Base-by-base conservation (phyloP, 2,888 invertebrate genomes). In the Dolichopus griseipennis region DNA sequence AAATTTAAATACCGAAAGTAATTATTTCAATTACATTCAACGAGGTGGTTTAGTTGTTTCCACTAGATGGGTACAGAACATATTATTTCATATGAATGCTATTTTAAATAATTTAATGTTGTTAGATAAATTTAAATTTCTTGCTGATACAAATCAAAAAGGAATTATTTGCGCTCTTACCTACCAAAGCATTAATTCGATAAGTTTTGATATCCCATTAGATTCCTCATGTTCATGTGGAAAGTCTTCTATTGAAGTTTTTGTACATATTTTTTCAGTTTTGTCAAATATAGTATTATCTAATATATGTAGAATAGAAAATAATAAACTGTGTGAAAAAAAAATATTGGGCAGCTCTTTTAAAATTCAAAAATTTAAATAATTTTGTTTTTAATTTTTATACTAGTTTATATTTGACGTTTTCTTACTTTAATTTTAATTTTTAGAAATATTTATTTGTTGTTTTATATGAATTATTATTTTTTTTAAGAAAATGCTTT, bases 71-170 rank as follows among this genome's bases (percentile, higher is more conserved):
- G 61, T 61, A 20, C n/a, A 61, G 7, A 20, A 61, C 7, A 20
- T 61, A 20, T 18, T 18, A 61, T 61, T 61, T 61, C 61, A 61
- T 20, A 18, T 61, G 61, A 20, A 61, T 18, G 61, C n/a, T 61
- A 61, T 61, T 61, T 20, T 61, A 20, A n/a, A 61, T 15, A 61
- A 61, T 61, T 20, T 61, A 61, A 61, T 61, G n/a, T 18, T 61
- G 7, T 20, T 61, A 20, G n/a, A 18, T 18, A 61, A 20, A 61
- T 20, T 8, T 20, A 61, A 61, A 61, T 61, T 61, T 61, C 20
- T 61, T 9, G n/a, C n/a, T 20, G 61, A 61, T 20, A 61, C 12
- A 12, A 61, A 61, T 61, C 61, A 61, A 61, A 61, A 61, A 61
- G 61, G 61, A n/a, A 61, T 61, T 61, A 20, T 61, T 12, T 61